A percentile compares a stretch with the other conserved stretches of the same genome.
These are phyloP conservation scores for Epiblema foenella DNA, from an alignment of 2,888 invertebrate genomes.

Conservation along the genomic window DNA sequence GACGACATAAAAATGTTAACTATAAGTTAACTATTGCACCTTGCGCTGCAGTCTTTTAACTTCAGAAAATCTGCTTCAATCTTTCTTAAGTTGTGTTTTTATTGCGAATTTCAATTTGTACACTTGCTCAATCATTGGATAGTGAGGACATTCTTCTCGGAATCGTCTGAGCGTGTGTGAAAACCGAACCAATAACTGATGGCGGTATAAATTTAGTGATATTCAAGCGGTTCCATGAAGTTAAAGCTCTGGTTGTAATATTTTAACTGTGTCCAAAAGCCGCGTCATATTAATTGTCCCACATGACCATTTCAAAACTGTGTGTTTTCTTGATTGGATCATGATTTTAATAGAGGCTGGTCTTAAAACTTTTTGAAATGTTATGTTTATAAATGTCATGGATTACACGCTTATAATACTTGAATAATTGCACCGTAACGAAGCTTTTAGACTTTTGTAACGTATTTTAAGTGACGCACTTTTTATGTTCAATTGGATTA, in stretches of 20 bases:
- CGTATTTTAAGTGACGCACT: slow-evolving; percentile 33
- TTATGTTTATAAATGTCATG: slow-evolving; percentile 73
- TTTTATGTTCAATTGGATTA: slow-evolving; percentile 17
- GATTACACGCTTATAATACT: slow-evolving; percentile 62
- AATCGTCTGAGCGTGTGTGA: no score
- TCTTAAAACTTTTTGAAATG: slow-evolving; percentile 46
- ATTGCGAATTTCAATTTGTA: no score
- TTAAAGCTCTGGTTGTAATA: background rate
- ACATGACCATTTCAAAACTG: slow-evolving; percentile 55
- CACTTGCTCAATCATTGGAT: no score
- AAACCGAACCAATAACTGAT: no score
- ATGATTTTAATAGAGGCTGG: slow-evolving; percentile 55
- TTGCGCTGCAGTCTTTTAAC: slow-evolving; percentile 5
- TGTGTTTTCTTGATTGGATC: slow-evolving; percentile 61
- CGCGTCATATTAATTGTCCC: slow-evolving; percentile 60
- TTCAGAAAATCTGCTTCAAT: no score
- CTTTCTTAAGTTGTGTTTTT: no score
- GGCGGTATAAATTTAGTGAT: background rate
- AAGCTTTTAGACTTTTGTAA: slow-evolving; percentile 25
- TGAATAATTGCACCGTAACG: slow-evolving; percentile 56
- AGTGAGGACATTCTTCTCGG: no score
- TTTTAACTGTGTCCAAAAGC: slow-evolving; percentile 43
- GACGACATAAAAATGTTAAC: slow-evolving; percentile 62
- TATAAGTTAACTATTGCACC: slow-evolving; percentile 3
- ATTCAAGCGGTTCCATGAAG: background rate